A percentile compares a stretch with the other conserved stretches of the same genome.
Conservation (phyloP, 1,140 invertebrate genomes). For the Drosophila jambulina region DNA sequence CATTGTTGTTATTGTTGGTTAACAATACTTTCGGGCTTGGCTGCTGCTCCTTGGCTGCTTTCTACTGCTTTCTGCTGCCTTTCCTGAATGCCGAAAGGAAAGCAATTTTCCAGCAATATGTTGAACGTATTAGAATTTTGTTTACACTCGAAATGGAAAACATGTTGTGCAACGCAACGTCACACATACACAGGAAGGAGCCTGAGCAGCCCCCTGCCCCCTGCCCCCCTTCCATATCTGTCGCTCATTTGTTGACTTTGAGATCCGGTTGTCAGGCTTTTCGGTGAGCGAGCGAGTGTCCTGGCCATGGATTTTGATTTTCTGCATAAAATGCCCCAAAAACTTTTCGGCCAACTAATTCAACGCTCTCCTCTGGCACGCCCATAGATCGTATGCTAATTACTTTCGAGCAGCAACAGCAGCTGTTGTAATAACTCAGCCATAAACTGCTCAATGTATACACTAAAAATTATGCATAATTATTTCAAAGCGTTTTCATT, state of each 20-base stretch:
- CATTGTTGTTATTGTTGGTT: slow-evolving; percentile 74
- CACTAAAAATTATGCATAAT: slow-evolving; percentile 84
- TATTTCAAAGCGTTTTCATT: slow-evolving; percentile 83
- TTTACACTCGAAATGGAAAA: slow-evolving; percentile 83
- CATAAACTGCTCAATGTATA: slow-evolving; percentile 83
- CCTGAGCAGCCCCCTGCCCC: neutral
- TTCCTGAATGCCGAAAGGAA: slow-evolving; percentile 74
- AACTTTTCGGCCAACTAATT: slow-evolving; percentile 24
- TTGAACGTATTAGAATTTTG: slow-evolving; percentile 83
- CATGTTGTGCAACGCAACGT: slow-evolving; percentile 79
- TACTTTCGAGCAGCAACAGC: slow-evolving; percentile 73
- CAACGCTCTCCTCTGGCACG: neutral
- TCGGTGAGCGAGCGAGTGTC: slow-evolving; percentile 7
- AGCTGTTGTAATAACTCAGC: slow-evolving; percentile 82
- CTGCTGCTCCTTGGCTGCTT: slow-evolving; percentile 49
- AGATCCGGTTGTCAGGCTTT: slow-evolving; percentile 72
- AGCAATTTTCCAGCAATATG: slow-evolving; percentile 83
- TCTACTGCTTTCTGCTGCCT: slow-evolving; percentile 35
- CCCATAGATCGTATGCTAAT: slow-evolving; percentile 67
- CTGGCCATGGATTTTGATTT: slow-evolving; percentile 52
- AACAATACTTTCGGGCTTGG: slow-evolving; percentile 76
- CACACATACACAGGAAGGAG: slow-evolving; percentile 9
- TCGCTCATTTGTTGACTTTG: slow-evolving; percentile 79
- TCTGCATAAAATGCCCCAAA: slow-evolving; percentile 44
- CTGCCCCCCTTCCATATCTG: slow-evolving; percentile 20